phyloP scores from a whole-genome alignment of 2,888 invertebrate genomes.

The Cancer borealis region DNA sequence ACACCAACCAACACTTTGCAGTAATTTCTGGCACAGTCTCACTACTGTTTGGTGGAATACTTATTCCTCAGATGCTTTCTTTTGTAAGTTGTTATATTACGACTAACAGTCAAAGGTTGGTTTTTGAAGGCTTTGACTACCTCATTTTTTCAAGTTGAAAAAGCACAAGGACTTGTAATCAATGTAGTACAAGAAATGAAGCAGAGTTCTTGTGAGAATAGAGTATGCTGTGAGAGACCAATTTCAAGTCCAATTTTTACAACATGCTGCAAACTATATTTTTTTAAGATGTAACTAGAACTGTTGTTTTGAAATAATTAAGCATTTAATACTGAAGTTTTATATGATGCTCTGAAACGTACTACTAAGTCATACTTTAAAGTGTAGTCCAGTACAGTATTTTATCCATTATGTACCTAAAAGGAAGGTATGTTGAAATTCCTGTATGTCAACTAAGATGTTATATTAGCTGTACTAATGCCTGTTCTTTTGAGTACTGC shows the following conservation, averaged over 20 bases:
- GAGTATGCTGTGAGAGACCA: conserved; percentile 36
- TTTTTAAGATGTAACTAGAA: conserved; percentile 37
- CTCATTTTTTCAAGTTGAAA: not conserved
- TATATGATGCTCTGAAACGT: conserved; percentile 9
- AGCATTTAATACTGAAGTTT: conserved; percentile 33
- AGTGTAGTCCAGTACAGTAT: not conserved
- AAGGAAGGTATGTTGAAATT: not conserved
- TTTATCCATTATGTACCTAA: not conserved
- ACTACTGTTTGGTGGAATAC: not conserved
- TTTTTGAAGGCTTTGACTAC: not conserved
- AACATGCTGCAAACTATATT: conserved; percentile 43
- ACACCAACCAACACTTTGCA: not conserved
- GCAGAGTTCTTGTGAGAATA: conserved; percentile 28
- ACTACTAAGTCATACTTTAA: not conserved
- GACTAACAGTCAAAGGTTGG: not conserved
- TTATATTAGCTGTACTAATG: not conserved
- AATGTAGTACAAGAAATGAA: conserved; percentile 40
- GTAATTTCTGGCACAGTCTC: not conserved
- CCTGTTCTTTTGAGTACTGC: not conserved
- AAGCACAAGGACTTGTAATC: not conserved
- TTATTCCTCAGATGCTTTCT: not conserved
- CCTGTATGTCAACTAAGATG: not conserved
- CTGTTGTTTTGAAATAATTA: not conserved
- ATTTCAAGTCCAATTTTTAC: conserved; percentile 21
- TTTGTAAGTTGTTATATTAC: not conserved